Evolutionary conservation across 2,113 vertebrate species (phyloP), one percentile per base, ranked within the genome.

Genomic region (Calonectris borealis): DNA sequence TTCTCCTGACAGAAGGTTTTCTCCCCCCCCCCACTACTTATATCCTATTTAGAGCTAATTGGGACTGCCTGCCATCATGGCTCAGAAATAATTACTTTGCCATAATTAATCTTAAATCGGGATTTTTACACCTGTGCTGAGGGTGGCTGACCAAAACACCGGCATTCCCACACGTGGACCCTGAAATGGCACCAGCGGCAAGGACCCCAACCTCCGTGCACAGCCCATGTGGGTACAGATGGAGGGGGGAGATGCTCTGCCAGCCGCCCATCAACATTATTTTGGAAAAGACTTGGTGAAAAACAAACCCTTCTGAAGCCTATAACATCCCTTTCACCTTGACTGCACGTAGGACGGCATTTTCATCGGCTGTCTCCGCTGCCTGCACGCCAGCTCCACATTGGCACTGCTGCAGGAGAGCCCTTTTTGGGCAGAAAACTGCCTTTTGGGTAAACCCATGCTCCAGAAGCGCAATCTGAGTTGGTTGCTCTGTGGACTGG

Each of bases 31-130:
- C 16, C 0, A 0, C 62, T 85, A 58, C 42, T 87, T 88, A 87
- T 29, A 77, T 77, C 73, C 83, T 90, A 44, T 93, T 94, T 95
- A 82, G 42, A 77, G 22, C 70, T 95, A 95, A 94, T 95, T 87
- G 86, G 46, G 31, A 49, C 38, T 79, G 68, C 82, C 78, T 93
- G 86, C 84, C 58, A 68, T 81, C 46, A 25, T 77, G 62, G 68
- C 58, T 94, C 78, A 95, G 70, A 77, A 96, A 91, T 91, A 91
- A 97, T 96, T 89, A 83, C 62, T 91, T 94, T 73, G 46, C 46
- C 75, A 34, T 90, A 90, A 94, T 95, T 88, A 94, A 48, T 69
- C 81, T 90, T 87, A 80, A 85, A 88, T 90, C 38, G 55, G 71
- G 62, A 70, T 90, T 96, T 95, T 93, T 93, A 79, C 94, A 88